These are phyloP conservation scores for Manis pentadactyla DNA, from an alignment of 2,797 vertebrate genomes.

Conservation along the genomic window DNA sequence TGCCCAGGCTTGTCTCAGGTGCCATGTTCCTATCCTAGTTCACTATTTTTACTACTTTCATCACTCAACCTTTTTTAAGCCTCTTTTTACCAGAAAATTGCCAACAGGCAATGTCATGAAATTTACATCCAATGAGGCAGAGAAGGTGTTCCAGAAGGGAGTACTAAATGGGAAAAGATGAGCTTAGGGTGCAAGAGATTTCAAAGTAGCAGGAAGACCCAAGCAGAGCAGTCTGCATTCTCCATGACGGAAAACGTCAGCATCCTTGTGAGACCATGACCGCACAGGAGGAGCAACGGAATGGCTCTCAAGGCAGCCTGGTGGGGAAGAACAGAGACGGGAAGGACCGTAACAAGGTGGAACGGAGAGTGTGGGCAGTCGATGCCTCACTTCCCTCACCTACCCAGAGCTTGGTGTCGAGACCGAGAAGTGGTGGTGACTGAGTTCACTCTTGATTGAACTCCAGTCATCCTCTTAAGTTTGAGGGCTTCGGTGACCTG, in stretches of 20 bases:
- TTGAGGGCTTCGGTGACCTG: neutral
- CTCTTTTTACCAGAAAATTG: constrained; percentile 17
- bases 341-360: neutral
- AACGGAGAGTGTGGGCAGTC: neutral
- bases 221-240: neutral
- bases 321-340: neutral
- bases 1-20: neutral
- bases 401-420: neutral
- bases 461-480: neutral
- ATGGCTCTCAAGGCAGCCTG: neutral
- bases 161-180: neutral
- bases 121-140: constrained; percentile 20
- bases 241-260: neutral
- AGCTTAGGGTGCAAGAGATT: neutral
- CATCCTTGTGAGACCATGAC: fast-evolving
- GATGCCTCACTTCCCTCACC: fast-evolving
- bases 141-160: constrained; percentile 11
- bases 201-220: neutral
- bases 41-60: neutral
- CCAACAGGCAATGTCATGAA: constrained; percentile 1
- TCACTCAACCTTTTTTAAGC: neutral
- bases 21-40: neutral
- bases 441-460: neutral
- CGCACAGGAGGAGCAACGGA: too few relatives aligned
- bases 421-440: neutral